Evolutionary conservation across 2,797 vertebrate genomes (phyloP).

Genomic region (Propithecus deckenii): DNA sequence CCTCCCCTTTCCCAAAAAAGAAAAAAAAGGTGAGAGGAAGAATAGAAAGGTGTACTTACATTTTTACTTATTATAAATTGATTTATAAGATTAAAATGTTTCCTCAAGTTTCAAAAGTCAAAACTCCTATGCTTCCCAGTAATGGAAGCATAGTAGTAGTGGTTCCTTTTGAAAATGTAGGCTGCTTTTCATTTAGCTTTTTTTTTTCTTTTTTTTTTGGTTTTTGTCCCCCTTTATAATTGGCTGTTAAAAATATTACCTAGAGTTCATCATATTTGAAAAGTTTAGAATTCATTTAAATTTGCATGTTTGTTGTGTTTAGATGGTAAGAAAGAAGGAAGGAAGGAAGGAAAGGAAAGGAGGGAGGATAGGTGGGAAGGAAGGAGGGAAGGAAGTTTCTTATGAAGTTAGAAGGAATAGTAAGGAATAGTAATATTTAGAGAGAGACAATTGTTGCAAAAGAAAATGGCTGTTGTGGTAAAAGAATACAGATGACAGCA

Average conservation of each 20-base stretch:
- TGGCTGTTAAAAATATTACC: background rate
- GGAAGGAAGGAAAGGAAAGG: too few relatives aligned
- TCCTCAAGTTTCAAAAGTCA: background rate
- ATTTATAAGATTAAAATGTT: background rate
- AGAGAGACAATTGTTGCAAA: background rate
- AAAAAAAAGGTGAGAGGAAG: background rate
- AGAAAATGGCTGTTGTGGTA: background rate
- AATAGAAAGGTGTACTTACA: background rate
- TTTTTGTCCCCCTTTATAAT: background rate
- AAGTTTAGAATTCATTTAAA: slow-evolving; percentile 10
- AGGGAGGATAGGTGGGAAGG: too few relatives aligned
- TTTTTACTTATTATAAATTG: background rate
- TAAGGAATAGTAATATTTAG: background rate
- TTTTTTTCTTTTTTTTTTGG: background rate
- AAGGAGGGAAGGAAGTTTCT: background rate
- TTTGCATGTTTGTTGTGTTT: background rate
- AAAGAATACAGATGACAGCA: background rate
- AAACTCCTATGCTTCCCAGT: background rate
- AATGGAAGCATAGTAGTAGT: background rate
- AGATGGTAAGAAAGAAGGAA: background rate
- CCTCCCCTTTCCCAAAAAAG: background rate
- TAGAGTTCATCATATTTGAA: background rate
- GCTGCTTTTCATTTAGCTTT: background rate
- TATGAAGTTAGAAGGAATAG: background rate
- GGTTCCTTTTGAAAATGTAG: background rate